Conservation (phyloP, 2,797 vertebrate genomes). For the Sebastes taczanowskii region DNA sequence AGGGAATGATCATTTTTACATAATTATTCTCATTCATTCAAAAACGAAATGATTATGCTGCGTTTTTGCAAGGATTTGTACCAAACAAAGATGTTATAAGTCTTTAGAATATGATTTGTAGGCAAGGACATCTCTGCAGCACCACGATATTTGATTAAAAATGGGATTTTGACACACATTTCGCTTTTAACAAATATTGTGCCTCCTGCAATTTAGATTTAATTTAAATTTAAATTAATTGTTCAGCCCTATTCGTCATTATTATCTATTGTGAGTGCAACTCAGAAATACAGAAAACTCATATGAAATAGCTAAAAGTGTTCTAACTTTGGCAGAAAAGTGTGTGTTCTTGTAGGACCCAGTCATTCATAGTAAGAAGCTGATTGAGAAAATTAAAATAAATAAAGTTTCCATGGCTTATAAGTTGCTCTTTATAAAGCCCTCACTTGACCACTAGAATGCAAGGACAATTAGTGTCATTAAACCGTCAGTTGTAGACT, state of each 20-base stretch:
- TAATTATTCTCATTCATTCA: too few relatives aligned
- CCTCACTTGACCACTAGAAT: neutral
- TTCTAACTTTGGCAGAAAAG: neutral
- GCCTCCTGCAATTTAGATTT: too few relatives aligned
- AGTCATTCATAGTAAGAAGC: neutral
- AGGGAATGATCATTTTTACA: too few relatives aligned
- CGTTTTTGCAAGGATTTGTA: neutral
- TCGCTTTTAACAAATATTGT: too few relatives aligned
- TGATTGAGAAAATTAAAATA: neutral
- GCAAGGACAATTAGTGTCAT: neutral
- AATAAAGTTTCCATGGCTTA: neutral
- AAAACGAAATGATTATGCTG: too few relatives aligned
- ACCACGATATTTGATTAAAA: too few relatives aligned
- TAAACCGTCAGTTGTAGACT: neutral
- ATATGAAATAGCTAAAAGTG: neutral
- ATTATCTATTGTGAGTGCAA: neutral
- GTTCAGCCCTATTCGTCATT: neutral
- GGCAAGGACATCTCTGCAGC: neutral
- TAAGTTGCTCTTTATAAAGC: neutral
- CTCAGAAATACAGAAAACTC: neutral
- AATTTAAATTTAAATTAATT: neutral
- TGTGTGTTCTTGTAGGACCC: neutral
- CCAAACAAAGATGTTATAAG: neutral
- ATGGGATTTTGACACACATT: too few relatives aligned
- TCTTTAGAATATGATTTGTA: neutral